Evolutionary conservation across 2,888 invertebrate genomes (phyloP).

Genomic region (Drosophila neoperkinsi): DNA sequence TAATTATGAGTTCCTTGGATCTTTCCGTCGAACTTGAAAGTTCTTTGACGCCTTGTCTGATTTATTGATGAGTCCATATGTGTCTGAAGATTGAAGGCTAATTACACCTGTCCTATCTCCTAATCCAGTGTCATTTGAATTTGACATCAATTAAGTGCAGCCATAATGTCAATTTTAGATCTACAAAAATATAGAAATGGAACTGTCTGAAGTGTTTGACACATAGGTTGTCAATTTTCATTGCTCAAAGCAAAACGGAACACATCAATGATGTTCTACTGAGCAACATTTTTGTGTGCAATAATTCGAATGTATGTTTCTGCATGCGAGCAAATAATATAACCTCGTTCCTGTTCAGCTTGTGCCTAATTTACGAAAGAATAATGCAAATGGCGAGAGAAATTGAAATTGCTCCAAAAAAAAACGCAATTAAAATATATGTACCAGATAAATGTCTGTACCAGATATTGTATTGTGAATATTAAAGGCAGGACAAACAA

Average conservation of each 20-base stretch:
- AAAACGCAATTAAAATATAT: constrained; percentile 68
- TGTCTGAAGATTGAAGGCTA: constrained; percentile 54
- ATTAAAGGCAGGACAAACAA: constrained; percentile 62
- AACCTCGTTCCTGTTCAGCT: constrained; percentile 61
- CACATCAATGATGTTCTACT: constrained; percentile 56
- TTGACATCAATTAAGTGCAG: constrained; percentile 52
- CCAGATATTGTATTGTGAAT: constrained; percentile 37
- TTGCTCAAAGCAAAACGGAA: constrained; percentile 44
- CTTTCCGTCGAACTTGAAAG: constrained; percentile 61
- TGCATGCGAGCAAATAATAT: constrained; percentile 63
- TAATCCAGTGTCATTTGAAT: constrained; percentile 63
- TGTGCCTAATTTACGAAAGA: constrained; percentile 56
- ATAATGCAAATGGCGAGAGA: constrained; percentile 45
- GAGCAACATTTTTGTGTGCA: constrained; percentile 33
- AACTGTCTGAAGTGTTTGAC: constrained; percentile 42
- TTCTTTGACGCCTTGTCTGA: constrained; percentile 47
- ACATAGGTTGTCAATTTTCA: constrained; percentile 27
- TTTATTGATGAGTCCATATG: constrained; percentile 1
- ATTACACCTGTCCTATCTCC: constrained; percentile 65
- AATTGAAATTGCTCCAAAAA: constrained; percentile 62
- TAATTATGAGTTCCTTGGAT: constrained; percentile 59
- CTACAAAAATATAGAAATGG: constrained; percentile 22
- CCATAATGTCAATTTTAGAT: constrained; percentile 51
- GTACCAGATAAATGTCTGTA: constrained; percentile 37
- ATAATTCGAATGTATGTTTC: constrained; percentile 43